Evolutionary conservation across 2,888 invertebrate genomes (phyloP).

Genomic region (Odontothrips loti): DNA sequence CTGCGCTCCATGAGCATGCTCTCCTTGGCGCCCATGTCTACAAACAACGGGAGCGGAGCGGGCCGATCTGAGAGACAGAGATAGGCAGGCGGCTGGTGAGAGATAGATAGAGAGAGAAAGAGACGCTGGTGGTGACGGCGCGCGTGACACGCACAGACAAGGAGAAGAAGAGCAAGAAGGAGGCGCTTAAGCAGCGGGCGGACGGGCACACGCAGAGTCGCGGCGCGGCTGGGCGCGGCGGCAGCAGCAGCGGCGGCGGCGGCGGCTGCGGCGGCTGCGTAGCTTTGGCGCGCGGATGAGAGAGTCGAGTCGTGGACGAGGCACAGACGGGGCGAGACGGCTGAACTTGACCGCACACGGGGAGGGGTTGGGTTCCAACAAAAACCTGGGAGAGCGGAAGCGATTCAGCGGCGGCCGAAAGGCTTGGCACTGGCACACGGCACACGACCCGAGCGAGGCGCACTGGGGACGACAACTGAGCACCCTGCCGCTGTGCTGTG

Average conservation of each 20-base stretch:
- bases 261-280: no score
- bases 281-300: no score
- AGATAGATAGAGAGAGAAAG: neutral
- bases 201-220: no score
- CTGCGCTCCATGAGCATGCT: slow-evolving; percentile 19
- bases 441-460: slow-evolving; percentile 16
- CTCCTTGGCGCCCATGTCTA: slow-evolving; percentile 20
- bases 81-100: neutral
- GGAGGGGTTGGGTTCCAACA: no score
- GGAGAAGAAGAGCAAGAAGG: no score
- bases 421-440: neutral
- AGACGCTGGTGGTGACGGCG: neutral
- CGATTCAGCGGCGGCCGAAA: neutral
- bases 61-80: neutral
- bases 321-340: no score
- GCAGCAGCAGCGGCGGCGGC: no score
- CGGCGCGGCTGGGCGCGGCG: no score
- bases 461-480: neutral
- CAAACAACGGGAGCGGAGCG: neutral
- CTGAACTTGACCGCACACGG: no score
- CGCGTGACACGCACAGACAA: no score
- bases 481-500: neutral
- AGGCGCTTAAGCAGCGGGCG: no score
- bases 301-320: no score
- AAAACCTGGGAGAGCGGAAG: neutral